Base-by-base conservation (phyloP, 2,888 invertebrate genomes). In the Dione vanillae region DNA sequence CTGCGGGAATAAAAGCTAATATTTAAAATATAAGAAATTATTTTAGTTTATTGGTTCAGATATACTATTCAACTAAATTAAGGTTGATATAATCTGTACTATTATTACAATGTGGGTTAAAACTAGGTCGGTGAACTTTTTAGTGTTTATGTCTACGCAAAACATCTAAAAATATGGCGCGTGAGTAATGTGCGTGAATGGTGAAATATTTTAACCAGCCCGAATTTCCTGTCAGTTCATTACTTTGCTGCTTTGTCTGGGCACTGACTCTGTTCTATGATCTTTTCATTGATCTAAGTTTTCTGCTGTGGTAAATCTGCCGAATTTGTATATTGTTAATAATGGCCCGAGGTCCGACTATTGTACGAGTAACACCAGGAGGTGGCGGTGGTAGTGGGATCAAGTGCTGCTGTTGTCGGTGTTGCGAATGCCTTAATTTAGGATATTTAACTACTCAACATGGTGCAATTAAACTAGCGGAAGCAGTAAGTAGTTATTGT, bases 391-490 rank as follows among this genome's bases (percentile, higher is more conserved):
- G 87, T 2, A 89, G 92, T 51, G 96, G 96, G 62, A 92, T 96
- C 72, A 95, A 95, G 80, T 95, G 97, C 81, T 96, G 96, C 77
- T 96, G 96, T 83, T 96, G 96, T 81, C 92, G 95, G 72, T 96
- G 97, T 81, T 97, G 96, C 81, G 96, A 96, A 19, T 97, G 97
- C 83, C 89, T 97, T 69, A 96, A 97, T 85, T 94, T 97, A 66
- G 95, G 95, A 52, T 97, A 97, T 84, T 88, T 97, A 14, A 95
- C 95, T 56, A 95, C 96, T 0, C 94, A 95, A 76, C 95, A 96
- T 47, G 97, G 97, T 19, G 83, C 96, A 40, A 89, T 97, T 61
- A 97, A 97, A 89, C 82, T 97, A 2, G 92, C 95, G 74, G 96
- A 97, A 94, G 94, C 96, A 79, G 96, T 96, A 92, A 94, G 95